Evolutionary conservation across 2,113 vertebrate genomes (phyloP), one percentile per base, ranked within the genome.

Genomic region (Oxygymnocypris stewartii): DNA sequence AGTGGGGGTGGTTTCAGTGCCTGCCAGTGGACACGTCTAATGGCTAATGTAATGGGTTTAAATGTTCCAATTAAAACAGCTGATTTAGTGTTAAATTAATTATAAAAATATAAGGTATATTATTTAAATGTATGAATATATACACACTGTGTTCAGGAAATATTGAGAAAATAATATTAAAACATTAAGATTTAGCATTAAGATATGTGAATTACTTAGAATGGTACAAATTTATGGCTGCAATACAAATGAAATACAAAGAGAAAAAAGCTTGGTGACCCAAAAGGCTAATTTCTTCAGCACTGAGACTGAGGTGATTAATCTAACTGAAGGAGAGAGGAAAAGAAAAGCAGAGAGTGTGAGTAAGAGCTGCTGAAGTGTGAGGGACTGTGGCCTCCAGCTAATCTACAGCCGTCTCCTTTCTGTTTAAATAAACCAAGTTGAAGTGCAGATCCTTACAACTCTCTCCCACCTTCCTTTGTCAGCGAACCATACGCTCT

Each of bases 381-480:
- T 51, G 61, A 14, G 28, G n/a, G 35, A 40, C 20, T 1, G 16
- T 57, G 82, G 65, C 82, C 76, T 82, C 67, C 2, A 25, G 28
- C 11, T 83, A 79, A 63, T 73, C 82, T 82, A 75, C 42, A 37
- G 44, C 76, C 28, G 20, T 47, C n/a, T 25, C 9, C 79, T 20
- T 40, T 47, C 83, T 40, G 59, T 82, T 51, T 61, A 89, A 87
- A 82, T 82, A 87, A 87, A 78, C 79, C 57, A 51, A 25, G 35
- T 6, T 63, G 37, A 80, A 75, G 28, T 23, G 14, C 44, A 71
- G 40, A 69, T 20, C 54, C 35, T 35, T 49, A 31, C 31, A 81
- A 82, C 86, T 65, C 31, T 14, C 79, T 44, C 63, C 61, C 74
- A 77, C 42, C 74, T 73, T 57, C 85, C 40, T 40, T 51, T 63